Percentiles rank a stretch among this genome's conserved stretches.
Conservation (phyloP, 2,797 vertebrate species). For the Channa striata region DNA sequence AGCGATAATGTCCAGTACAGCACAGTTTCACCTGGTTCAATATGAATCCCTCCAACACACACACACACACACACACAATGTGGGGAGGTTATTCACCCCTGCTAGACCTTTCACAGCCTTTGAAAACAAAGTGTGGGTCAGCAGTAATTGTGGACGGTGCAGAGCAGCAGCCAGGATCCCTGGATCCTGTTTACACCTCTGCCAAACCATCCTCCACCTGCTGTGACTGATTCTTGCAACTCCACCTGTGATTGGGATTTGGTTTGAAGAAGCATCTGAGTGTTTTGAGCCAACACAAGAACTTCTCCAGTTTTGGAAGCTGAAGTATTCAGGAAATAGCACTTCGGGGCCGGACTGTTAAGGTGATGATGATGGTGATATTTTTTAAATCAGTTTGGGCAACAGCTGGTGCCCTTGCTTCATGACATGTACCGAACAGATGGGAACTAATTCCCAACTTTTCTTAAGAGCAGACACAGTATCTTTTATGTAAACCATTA, state of each 20-base stretch:
- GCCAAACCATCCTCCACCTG: constrained; percentile 23
- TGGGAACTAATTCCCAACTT: background rate
- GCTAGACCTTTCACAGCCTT: constrained; percentile 85
- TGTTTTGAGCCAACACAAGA: background rate
- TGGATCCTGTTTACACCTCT: constrained; percentile 58
- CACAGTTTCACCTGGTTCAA: background rate
- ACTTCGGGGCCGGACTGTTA: constrained; percentile 22
- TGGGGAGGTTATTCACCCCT: constrained; percentile 74
- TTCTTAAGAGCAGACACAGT: too few species aligned
- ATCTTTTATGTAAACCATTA: too few species aligned
- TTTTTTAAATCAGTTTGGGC: too few species aligned
- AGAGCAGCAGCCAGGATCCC: constrained; percentile 46
- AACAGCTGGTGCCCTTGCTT: background rate
- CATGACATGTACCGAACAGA: background rate
- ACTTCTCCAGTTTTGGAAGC: constrained; percentile 9
- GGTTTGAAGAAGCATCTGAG: constrained; percentile 17
- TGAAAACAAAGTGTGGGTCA: constrained; percentile 77
- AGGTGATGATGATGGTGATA: constrained; percentile 46
- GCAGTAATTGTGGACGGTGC: constrained; percentile 74
- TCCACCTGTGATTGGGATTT: constrained; percentile 20
- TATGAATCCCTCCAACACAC: constrained; percentile 23
- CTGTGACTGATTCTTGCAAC: constrained; percentile 15
- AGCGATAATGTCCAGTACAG: too few species aligned
- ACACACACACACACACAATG: constrained; percentile 76
- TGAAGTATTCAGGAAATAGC: background rate